Percentiles rank a stretch among this genome's conserved stretches.
Conservation (phyloP, 1,140 invertebrate species). For the Eriosoma lanigerum region DNA sequence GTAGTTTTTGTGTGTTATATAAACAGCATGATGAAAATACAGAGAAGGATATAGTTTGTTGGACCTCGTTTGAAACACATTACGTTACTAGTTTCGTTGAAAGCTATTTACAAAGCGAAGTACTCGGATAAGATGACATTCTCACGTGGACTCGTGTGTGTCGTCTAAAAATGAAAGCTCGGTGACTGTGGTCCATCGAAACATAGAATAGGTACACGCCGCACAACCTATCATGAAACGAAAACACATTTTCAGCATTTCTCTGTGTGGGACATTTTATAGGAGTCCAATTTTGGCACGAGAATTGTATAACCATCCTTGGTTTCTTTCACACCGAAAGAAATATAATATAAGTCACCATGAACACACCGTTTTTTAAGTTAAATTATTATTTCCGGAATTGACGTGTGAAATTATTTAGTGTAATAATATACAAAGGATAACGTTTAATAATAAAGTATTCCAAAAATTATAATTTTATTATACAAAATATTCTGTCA, state of each 20-base stretch:
- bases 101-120: conserved; percentile 26
- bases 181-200: background rate
- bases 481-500: too few relatives aligned
- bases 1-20: background rate
- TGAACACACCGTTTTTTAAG: too few relatives aligned
- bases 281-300: conserved; percentile 1
- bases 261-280: background rate
- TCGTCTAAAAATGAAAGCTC: conserved; percentile 18
- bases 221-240: background rate
- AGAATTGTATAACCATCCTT: conserved; percentile 4
- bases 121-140: background rate
- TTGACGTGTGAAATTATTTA: too few relatives aligned
- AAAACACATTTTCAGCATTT: conserved; percentile 27
- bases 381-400: too few relatives aligned
- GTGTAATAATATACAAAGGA: too few relatives aligned
- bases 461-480: too few relatives aligned
- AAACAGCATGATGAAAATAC: background rate
- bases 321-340: background rate
- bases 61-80: background rate
- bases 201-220: too few relatives aligned
- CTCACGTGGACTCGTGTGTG: background rate
- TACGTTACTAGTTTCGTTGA: background rate
- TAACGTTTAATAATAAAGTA: too few relatives aligned
- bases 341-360: background rate
- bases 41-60: background rate